Evolutionary conservation across 2,113 vertebrate species (phyloP).

Genomic region (Apistogramma diplotaenia): DNA sequence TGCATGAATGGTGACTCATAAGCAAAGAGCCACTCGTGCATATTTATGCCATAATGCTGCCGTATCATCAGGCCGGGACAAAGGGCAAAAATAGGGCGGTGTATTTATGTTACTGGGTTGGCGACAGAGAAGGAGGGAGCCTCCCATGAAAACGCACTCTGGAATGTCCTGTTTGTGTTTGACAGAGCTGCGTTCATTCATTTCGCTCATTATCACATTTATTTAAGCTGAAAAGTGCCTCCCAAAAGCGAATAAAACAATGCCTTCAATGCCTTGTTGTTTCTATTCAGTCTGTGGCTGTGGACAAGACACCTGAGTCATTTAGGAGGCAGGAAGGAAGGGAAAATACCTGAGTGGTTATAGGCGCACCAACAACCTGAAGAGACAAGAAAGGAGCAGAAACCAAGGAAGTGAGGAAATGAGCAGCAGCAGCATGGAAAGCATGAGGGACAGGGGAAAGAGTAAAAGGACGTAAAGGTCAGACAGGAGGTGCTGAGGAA

Average conservation of each 20-base stretch:
- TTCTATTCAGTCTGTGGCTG: slow-evolving; percentile 7
- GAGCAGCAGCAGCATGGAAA: slow-evolving; percentile 15
- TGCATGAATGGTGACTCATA: neutral
- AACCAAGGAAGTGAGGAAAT: slow-evolving; percentile 35
- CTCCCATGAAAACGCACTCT: slow-evolving; percentile 2
- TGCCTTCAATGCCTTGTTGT: neutral
- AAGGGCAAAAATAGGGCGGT: neutral
- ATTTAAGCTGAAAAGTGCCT: neutral
- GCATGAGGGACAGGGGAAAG: slow-evolving; percentile 2
- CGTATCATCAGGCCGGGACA: neutral
- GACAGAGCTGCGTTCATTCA: neutral
- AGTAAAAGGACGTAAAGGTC: slow-evolving; percentile 30
- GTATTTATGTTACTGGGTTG: slow-evolving; percentile 2
- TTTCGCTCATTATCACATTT: neutral
- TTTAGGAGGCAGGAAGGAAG: neutral
- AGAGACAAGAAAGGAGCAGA: slow-evolving; percentile 44
- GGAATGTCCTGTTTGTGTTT: slow-evolving; percentile 50
- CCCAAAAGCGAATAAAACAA: neutral
- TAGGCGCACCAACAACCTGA: slow-evolving; percentile 77
- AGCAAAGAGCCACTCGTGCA: slow-evolving; percentile 6
- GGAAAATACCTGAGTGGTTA: slow-evolving; percentile 78
- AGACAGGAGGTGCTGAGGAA: slow-evolving; percentile 14
- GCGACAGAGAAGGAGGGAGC: neutral
- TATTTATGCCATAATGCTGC: neutral
- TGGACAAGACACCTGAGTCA: slow-evolving; percentile 30